These are phyloP conservation scores for Caenorhabditis doughertyi DNA, from an alignment of 2,888 invertebrate species.

Conservation along the genomic window DNA sequence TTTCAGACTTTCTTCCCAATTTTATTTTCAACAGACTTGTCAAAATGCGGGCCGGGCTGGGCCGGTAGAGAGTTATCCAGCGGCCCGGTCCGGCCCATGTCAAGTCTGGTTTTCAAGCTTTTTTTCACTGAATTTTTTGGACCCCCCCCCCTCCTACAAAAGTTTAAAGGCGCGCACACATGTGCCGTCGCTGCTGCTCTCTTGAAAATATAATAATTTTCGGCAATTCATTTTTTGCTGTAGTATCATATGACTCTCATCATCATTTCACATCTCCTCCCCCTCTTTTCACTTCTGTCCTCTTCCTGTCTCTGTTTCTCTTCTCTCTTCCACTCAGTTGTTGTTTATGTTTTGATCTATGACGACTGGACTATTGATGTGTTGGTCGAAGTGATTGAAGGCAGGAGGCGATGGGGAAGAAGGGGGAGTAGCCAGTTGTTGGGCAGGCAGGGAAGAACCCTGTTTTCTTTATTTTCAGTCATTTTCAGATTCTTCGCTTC, in stretches of 20 bases:
- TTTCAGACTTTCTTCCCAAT: too few relatives aligned
- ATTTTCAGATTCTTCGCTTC: background rate
- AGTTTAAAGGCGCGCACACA: too few relatives aligned
- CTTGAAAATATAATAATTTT: background rate
- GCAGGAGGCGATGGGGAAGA: too few relatives aligned
- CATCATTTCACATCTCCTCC: background rate
- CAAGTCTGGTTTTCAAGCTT: too few relatives aligned
- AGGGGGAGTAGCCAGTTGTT: background rate
- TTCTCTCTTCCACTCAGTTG: background rate
- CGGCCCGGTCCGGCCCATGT: too few relatives aligned
- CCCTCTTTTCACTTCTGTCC: background rate
- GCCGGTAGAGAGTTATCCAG: too few relatives aligned
- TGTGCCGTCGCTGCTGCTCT: too few relatives aligned
- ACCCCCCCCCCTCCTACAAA: too few relatives aligned
- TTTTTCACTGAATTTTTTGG: too few relatives aligned
- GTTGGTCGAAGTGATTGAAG: background rate
- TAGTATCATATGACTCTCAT: background rate
- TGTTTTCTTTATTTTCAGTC: background rate
- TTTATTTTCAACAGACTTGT: too few relatives aligned
- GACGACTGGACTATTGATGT: background rate
- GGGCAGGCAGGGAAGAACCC: background rate
- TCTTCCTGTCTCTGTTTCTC: background rate
- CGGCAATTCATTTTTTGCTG: background rate
- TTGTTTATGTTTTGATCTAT: slow-evolving; percentile 41
- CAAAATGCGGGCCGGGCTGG: too few relatives aligned